A percentile compares a stretch with the other conserved stretches of the same genome.
Conservation (phyloP, 2,113 vertebrate species). For the Holacanthus passer region DNA sequence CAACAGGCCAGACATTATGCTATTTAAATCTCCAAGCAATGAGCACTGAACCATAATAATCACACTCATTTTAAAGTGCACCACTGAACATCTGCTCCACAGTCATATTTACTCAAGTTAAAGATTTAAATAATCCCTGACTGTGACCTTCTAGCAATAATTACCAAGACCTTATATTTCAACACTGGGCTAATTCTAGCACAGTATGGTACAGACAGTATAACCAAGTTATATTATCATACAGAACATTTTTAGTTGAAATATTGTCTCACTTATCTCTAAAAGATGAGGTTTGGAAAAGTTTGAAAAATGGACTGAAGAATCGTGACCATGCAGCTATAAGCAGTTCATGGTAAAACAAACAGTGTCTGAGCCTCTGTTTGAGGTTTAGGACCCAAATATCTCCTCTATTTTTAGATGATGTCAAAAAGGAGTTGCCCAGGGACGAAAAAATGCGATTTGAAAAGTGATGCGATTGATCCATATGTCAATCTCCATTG, state of each 20-base stretch:
- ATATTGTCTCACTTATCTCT: neutral
- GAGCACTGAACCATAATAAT: slow-evolving; percentile 44
- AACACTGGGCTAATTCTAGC: neutral
- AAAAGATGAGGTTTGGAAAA: neutral
- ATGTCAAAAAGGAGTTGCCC: neutral
- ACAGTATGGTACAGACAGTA: neutral
- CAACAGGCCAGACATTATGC: slow-evolving; percentile 38
- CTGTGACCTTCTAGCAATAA: slow-evolving; percentile 30
- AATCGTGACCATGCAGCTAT: neutral
- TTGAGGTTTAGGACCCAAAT: neutral
- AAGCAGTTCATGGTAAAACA: neutral
- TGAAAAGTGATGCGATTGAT: neutral
- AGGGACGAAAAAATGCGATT: too few relatives aligned
- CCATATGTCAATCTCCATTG: neutral
- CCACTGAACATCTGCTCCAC: slow-evolving; percentile 25
- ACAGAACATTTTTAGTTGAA: slow-evolving; percentile 3
- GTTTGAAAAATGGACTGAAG: neutral
- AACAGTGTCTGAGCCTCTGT: neutral
- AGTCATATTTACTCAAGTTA: slow-evolving; percentile 38
- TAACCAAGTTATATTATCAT: neutral
- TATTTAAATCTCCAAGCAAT: slow-evolving; percentile 53
- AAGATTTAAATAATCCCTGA: slow-evolving; percentile 50
- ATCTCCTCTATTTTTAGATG: neutral
- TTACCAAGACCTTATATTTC: slow-evolving; percentile 10
- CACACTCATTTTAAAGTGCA: slow-evolving; percentile 30